Evolutionary conservation across 2,797 vertebrate species (phyloP).

Genomic region (Discoglossus pictus): DNA sequence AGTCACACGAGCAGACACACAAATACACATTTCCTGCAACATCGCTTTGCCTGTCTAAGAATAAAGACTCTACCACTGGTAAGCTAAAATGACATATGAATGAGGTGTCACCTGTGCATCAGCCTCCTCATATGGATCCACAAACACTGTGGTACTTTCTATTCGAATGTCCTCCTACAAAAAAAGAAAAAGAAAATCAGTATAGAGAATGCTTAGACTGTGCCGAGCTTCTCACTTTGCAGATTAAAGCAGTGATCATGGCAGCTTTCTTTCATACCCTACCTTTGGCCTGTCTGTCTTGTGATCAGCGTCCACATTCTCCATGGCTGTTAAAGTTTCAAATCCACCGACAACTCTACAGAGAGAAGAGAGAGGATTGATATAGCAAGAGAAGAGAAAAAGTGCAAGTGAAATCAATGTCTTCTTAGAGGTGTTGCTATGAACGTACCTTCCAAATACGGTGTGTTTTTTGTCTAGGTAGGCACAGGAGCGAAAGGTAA

Average conservation of each 20-base stretch:
- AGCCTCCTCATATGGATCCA: constrained; percentile 94
- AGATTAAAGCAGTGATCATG: no score
- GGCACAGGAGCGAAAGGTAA: constrained; percentile 92
- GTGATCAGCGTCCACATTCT: constrained; percentile 90
- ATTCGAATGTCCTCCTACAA: constrained; percentile 89
- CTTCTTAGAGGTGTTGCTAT: background rate
- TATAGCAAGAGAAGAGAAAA: background rate
- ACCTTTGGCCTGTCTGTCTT: constrained; percentile 96
- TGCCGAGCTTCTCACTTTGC: no score
- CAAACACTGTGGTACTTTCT: constrained; percentile 82
- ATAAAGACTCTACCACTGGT: no score
- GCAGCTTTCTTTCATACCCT: no score
- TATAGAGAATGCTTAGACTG: no score
- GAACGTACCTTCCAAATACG: constrained; percentile 88
- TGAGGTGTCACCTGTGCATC: constrained; percentile 80
- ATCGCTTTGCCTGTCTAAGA: no score
- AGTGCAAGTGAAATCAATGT: background rate
- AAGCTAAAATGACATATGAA: no score
- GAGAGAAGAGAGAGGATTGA: constrained; percentile 18
- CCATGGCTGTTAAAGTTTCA: constrained; percentile 92
- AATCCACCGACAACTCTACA: constrained; percentile 95
- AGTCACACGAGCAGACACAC: no score
- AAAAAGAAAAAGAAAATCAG: constrained; percentile 18
- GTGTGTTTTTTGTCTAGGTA: constrained; percentile 96
- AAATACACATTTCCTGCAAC: no score